A percentile compares a stretch with the other conserved stretches of the same genome.
phyloP scores from a whole-genome alignment of 2,888 invertebrate genomes.

The Spicauda simplicius region DNA sequence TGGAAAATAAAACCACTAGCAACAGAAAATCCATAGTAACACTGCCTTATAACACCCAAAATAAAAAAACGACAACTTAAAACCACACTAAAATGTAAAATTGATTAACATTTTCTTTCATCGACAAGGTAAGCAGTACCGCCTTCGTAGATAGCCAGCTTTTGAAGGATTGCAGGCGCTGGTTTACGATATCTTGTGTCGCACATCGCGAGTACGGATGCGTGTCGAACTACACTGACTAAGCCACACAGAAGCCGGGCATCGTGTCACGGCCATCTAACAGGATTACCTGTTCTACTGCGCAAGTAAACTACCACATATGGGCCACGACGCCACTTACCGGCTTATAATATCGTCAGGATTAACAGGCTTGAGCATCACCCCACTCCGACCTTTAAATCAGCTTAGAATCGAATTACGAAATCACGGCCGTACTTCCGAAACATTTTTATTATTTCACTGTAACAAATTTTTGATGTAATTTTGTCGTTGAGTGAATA shows the following conservation, averaged over 20 bases:
- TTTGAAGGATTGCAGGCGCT: constrained; percentile 79
- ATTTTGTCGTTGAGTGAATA: too few relatives aligned
- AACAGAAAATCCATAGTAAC: neutral
- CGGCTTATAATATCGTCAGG: constrained; percentile 64
- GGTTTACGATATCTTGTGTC: constrained; percentile 73
- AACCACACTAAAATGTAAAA: constrained; percentile 1
- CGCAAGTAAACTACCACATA: constrained; percentile 72
- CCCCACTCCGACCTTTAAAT: constrained; percentile 48
- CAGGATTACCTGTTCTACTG: constrained; percentile 83
- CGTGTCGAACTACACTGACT: constrained; percentile 60
- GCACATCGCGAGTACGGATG: constrained; percentile 72
- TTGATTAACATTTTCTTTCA: constrained; percentile 31
- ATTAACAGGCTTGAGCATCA: constrained; percentile 56
- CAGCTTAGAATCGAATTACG: constrained; percentile 43
- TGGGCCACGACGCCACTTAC: constrained; percentile 56
- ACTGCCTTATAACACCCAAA: too few relatives aligned
- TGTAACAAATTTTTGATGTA: too few relatives aligned
- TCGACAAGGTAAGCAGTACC: constrained; percentile 58
- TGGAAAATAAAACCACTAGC: neutral
- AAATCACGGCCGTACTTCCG: constrained; percentile 37
- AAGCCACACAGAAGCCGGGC: constrained; percentile 76
- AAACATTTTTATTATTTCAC: neutral
- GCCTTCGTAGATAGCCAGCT: constrained; percentile 82
- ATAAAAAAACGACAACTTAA: too few relatives aligned
- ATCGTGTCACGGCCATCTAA: constrained; percentile 83